A percentile compares a stretch with the other conserved stretches of the same genome.
Conservation (phyloP, 2,113 vertebrate genomes). For the Carlito syrichta region DNA sequence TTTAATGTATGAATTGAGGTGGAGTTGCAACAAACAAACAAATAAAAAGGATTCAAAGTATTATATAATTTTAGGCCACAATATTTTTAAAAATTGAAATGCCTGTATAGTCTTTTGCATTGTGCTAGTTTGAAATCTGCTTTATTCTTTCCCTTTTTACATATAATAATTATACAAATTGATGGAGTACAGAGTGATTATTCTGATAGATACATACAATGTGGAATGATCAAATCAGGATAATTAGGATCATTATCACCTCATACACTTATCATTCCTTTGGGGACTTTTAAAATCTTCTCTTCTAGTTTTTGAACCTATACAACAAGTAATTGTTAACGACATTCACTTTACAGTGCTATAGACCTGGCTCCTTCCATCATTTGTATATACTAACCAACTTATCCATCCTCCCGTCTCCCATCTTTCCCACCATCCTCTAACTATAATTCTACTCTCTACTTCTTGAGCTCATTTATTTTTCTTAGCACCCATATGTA, state of each 20-base stretch:
- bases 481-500: background rate
- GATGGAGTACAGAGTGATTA: background rate
- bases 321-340: background rate
- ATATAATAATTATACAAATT: background rate
- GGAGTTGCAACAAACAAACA: background rate
- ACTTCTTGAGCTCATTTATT: background rate
- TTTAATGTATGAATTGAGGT: background rate
- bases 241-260: background rate
- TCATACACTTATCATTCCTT: background rate
- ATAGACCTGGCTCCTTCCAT: background rate
- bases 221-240: background rate
- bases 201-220: background rate
- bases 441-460: background rate
- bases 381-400: background rate
- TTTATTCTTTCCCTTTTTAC: background rate
- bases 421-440: background rate
- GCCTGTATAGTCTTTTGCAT: background rate
- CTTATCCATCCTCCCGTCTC: background rate
- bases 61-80: too few relatives aligned
- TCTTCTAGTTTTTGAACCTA: background rate
- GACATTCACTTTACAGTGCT: background rate
- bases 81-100: background rate
- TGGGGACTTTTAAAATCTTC: background rate
- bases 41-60: background rate
- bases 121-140: background rate